A percentile compares a stretch with the other conserved stretches of the same genome.
These are phyloP conservation scores for Drosophila prolongata DNA, from an alignment of 2,888 invertebrate species.

Conservation along the genomic window DNA sequence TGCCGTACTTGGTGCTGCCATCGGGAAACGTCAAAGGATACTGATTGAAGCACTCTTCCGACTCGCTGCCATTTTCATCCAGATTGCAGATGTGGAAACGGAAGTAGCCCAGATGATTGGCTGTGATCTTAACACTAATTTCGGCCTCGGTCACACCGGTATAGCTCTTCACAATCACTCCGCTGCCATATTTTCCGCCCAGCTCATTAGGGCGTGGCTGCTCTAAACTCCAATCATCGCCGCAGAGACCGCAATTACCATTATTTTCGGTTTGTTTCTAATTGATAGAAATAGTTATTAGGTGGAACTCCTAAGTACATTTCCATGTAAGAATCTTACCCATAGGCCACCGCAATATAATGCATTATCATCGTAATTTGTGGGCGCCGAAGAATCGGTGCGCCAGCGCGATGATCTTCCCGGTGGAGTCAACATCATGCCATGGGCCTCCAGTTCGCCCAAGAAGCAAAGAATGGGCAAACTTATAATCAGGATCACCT, in stretches of 20 bases:
- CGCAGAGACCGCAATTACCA: conserved; percentile 86
- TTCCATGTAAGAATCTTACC: conserved; percentile 43
- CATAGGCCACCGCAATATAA: conserved; percentile 86
- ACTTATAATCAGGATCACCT: conserved; percentile 3
- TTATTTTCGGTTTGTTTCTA: conserved; percentile 83
- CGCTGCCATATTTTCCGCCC: conserved; percentile 85
- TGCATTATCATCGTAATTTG: conserved; percentile 86
- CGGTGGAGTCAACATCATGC: conserved; percentile 86
- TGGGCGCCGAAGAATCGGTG: conserved; percentile 84
- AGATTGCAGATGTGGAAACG: conserved; percentile 85
- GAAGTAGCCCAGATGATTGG: conserved; percentile 85
- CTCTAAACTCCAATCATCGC: conserved; percentile 84
- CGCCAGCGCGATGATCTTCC: conserved; percentile 86
- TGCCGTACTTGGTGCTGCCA: conserved; percentile 68
- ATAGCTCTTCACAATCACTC: conserved; percentile 85
- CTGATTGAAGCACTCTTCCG: conserved; percentile 85
- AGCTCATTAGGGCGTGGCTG: conserved; percentile 86
- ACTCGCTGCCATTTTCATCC: conserved; percentile 83
- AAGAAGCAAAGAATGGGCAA: conserved; percentile 12
- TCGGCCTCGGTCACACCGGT: conserved; percentile 61
- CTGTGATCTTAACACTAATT: conserved; percentile 83
- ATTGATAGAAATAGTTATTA: neutral
- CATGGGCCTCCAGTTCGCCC: conserved; percentile 83
- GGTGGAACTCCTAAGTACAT: fast-evolving
- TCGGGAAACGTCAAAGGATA: conserved; percentile 81